Evolutionary conservation across 1,140 invertebrate species (phyloP), one percentile per base, ranked within the genome.

Genomic region (Oryctes rhinoceros): DNA sequence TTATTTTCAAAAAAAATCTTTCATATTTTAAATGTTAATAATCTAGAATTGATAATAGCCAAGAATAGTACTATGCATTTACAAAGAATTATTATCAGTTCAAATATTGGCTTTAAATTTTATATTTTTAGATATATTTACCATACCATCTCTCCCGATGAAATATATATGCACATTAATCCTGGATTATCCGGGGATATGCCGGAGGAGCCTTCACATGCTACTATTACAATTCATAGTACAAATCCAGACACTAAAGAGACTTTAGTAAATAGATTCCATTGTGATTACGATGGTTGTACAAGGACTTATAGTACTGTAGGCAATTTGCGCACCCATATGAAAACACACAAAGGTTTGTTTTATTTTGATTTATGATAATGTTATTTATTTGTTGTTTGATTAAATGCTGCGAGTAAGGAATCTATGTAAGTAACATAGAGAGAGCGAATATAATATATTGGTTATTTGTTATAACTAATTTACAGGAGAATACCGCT

Each of bases 341-440:
- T 97, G 91, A 98, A 98, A 91, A 97, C 96, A 80, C 97, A 99
- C 85, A 97, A 94, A 94, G 97, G 97, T 98, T 76, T 35, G 79
- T 76, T 76, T 18, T 47, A 76, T 53, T 30, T 78, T 59, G 59
- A 30, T 76, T 76, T 20, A 5, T 76, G 39, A 49, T 47, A 15
- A 44, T 47, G 47, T 47, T 47, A 20, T 20, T n/a, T 76, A 76
- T 76, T 76, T 15, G 37, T 78, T 78, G 48, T 59, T 78, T 78
- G 20, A 76, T 76, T 76, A 76, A 78, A 76, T 47, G 75, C 75
- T 47, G 75, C 75, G 35, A 71, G 47, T 76, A 18, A 18, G 37
- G 77, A 48, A 78, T 59, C n/a, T 78, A 5, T 78, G 30, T 49
- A 49, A 35, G 13, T 37, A 78, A 7, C 35, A 20, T 35, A 6